Conservation (phyloP, 2,797 vertebrate species). For the Pempheris klunzingeri region DNA sequence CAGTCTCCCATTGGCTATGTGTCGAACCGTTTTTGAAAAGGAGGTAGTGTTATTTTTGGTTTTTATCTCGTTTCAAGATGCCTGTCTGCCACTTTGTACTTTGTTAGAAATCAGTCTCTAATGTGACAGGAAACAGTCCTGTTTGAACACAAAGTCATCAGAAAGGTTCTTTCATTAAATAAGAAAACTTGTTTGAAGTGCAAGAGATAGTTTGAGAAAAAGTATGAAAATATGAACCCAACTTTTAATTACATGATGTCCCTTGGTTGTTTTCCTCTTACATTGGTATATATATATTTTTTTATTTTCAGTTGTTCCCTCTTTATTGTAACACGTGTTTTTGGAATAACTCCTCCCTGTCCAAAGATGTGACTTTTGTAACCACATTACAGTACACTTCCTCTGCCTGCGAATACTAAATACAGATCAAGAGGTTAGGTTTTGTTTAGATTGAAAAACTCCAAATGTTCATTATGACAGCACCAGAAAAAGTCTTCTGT, state of each 20-base stretch:
- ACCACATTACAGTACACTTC: slow-evolving; percentile 43
- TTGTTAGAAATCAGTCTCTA: slow-evolving; percentile 75
- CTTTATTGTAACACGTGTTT: slow-evolving; percentile 53
- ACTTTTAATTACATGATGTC: slow-evolving; percentile 63
- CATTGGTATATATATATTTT: slow-evolving; percentile 44
- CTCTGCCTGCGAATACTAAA: slow-evolving; percentile 39
- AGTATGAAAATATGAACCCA: slow-evolving; percentile 70
- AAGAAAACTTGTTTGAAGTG: slow-evolving; percentile 77
- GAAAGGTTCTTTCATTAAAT: slow-evolving; percentile 73
- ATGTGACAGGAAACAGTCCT: slow-evolving; percentile 72
- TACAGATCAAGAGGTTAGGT: slow-evolving; percentile 41
- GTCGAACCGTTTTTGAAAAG: slow-evolving; percentile 84
- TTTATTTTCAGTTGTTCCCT: slow-evolving; percentile 60
- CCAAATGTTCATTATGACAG: slow-evolving; percentile 37
- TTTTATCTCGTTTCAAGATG: slow-evolving; percentile 82
- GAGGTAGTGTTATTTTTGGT: slow-evolving; percentile 90
- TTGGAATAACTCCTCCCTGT: slow-evolving; percentile 65
- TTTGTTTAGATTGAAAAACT: slow-evolving; percentile 36
- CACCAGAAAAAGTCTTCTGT: slow-evolving; percentile 51
- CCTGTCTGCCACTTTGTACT: slow-evolving; percentile 79
- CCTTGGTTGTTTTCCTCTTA: slow-evolving; percentile 70
- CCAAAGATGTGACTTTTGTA: slow-evolving; percentile 42
- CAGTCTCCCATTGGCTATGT: slow-evolving; percentile 77
- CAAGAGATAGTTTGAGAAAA: slow-evolving; percentile 72
- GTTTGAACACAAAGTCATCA: slow-evolving; percentile 71